These are phyloP conservation scores for Chaetoderma sp. DNA, from an alignment of 2,888 invertebrate genomes.

Conservation along the genomic window DNA sequence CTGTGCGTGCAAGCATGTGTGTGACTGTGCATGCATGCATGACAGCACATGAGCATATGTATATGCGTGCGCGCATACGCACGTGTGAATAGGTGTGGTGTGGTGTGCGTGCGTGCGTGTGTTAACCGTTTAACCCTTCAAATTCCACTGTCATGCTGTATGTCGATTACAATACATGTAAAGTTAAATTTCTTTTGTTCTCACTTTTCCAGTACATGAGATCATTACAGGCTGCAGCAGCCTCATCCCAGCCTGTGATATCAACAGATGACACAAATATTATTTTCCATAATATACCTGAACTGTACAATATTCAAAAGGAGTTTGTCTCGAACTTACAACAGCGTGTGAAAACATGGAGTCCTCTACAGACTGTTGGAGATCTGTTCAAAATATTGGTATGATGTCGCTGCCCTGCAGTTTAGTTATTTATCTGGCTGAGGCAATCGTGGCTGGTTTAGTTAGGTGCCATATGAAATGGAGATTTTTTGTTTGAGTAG, in stretches of 20 bases:
- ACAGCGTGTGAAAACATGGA: conserved; percentile 54
- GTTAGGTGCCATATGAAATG: background rate
- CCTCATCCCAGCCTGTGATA: conserved; percentile 90
- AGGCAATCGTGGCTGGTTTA: background rate
- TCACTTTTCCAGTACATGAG: conserved; percentile 86
- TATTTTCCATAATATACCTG: conserved; percentile 93
- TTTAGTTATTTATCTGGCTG: background rate
- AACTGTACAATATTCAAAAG: conserved; percentile 84
- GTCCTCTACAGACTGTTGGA: conserved; percentile 77
- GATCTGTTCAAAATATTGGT: conserved; percentile 88
- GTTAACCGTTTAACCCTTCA: no score
- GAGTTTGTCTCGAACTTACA: conserved; percentile 83
- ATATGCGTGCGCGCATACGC: no score
- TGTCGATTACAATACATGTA: no score
- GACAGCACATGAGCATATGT: no score
- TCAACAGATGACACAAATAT: conserved; percentile 88
- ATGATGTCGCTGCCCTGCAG: conserved; percentile 53
- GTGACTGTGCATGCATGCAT: no score
- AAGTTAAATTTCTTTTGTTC: conserved; percentile 7
- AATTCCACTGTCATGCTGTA: no score
- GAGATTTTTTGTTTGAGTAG: no score
- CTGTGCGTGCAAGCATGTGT: no score
- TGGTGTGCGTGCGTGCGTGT: no score
- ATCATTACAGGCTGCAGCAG: conserved; percentile 87
- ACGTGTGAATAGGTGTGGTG: no score